Conservation (phyloP, 2,113 vertebrate species). For the Ptychochromis oligacanthus region DNA sequence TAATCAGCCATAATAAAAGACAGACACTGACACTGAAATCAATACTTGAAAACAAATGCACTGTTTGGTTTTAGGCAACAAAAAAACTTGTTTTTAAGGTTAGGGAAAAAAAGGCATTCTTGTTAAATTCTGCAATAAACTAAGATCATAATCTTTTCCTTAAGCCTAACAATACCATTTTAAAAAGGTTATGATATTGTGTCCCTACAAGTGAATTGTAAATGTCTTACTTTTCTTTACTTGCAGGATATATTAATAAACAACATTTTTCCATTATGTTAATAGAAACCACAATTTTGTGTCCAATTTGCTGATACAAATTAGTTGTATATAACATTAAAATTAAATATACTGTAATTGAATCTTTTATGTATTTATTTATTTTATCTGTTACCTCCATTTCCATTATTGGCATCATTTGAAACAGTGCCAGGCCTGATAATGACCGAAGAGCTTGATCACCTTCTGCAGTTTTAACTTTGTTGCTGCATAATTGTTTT, state of each 20-base stretch:
- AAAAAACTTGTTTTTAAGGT: neutral
- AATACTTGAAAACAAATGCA: neutral
- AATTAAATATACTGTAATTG: neutral
- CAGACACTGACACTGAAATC: neutral
- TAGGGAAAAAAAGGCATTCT: neutral
- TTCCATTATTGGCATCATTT: neutral
- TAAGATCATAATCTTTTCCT: neutral
- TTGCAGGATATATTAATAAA: neutral
- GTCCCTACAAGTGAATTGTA: neutral
- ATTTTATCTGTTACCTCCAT: neutral
- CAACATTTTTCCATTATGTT: no score
- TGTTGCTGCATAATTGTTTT: neutral
- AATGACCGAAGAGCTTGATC: neutral
- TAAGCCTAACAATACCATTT: neutral
- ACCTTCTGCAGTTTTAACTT: neutral
- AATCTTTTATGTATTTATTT: neutral
- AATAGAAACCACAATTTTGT: no score
- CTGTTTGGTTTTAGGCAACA: neutral
- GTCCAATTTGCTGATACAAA: no score
- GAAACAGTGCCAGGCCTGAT: neutral
- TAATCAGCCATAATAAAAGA: neutral
- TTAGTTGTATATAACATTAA: no score
- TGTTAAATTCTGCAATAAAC: neutral
- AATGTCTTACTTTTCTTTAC: neutral
- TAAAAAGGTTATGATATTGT: neutral